phyloP scores from a whole-genome alignment of 2,888 invertebrate genomes.

The Ectemnius lituratus region DNA sequence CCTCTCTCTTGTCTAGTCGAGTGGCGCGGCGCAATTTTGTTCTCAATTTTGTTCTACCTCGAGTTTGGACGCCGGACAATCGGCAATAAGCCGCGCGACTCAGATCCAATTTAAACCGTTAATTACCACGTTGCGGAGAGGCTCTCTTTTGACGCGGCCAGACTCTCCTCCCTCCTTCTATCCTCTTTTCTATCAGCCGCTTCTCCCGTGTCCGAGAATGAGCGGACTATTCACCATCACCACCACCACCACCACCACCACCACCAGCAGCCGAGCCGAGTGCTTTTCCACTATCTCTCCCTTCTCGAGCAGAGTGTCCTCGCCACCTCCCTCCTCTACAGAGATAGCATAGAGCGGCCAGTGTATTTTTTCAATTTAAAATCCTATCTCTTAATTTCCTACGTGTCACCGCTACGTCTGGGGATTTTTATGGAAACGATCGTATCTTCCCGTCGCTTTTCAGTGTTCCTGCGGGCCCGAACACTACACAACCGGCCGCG shows the following conservation, averaged over 20 bases:
- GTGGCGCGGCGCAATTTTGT: conserved; percentile 63
- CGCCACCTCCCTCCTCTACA: conserved; percentile 42
- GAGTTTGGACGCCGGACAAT: conserved; percentile 63
- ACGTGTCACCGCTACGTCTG: conserved; percentile 73
- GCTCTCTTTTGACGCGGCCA: not conserved
- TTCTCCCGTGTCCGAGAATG: conserved; percentile 28
- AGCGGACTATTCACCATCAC: not conserved
- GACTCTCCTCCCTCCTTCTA: conserved; percentile 8
- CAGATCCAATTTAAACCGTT: conserved; percentile 72
- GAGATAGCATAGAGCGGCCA: conserved; percentile 13
- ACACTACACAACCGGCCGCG: conserved; percentile 39
- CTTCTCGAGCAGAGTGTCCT: conserved; percentile 42
- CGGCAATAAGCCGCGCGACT: conserved; percentile 66
- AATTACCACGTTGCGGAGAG: conserved; percentile 59
- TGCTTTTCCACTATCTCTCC: conserved; percentile 28
- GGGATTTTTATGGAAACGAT: conserved; percentile 71
- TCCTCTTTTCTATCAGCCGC: conserved; percentile 12
- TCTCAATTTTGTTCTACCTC: conserved; percentile 67
- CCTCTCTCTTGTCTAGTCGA: conserved; percentile 42
- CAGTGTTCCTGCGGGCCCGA: conserved; percentile 67
- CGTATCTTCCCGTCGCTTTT: conserved; percentile 57
- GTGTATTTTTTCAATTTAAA: conserved; percentile 75
- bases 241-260: conserved; percentile 26
- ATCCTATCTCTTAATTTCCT: conserved; percentile 76
- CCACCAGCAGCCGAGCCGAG: conserved; percentile 23